Evolutionary conservation across 2,797 vertebrate species (phyloP).

Genomic region (Lagorchestes hirsutus): DNA sequence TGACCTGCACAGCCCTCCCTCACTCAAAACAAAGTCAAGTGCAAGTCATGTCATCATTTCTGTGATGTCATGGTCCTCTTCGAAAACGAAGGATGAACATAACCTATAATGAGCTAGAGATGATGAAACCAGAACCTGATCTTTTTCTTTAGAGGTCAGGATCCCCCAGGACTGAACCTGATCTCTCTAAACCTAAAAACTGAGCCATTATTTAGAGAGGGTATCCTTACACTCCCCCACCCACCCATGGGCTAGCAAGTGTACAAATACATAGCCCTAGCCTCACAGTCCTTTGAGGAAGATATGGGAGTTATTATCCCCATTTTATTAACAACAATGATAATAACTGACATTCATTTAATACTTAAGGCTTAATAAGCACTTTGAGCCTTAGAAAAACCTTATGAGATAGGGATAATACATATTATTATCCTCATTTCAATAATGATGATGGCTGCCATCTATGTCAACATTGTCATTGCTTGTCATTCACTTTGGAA

Average conservation of each 20-base stretch:
- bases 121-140: not conserved
- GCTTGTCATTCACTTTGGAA: not conserved
- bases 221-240: not conserved
- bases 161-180: not conserved
- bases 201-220: not conserved
- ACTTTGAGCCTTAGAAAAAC: not conserved
- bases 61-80: too few relatives aligned
- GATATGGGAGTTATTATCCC: not conserved
- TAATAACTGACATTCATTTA: not conserved
- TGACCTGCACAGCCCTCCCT: too few relatives aligned
- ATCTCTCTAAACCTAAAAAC: not conserved
- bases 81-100: too few relatives aligned
- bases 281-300: not conserved
- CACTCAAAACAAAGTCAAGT: too few relatives aligned
- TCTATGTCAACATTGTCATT: not conserved
- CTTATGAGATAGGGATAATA: not conserved
- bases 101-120: not conserved
- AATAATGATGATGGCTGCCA: not conserved
- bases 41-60: too few relatives aligned
- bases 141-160: not conserved
- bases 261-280: not conserved
- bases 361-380: not conserved
- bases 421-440: not conserved
- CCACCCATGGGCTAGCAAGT: not conserved
- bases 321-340: not conserved